These are phyloP conservation scores for Strix uralensis DNA, from an alignment of 2,113 vertebrate species.

Conservation along the genomic window DNA sequence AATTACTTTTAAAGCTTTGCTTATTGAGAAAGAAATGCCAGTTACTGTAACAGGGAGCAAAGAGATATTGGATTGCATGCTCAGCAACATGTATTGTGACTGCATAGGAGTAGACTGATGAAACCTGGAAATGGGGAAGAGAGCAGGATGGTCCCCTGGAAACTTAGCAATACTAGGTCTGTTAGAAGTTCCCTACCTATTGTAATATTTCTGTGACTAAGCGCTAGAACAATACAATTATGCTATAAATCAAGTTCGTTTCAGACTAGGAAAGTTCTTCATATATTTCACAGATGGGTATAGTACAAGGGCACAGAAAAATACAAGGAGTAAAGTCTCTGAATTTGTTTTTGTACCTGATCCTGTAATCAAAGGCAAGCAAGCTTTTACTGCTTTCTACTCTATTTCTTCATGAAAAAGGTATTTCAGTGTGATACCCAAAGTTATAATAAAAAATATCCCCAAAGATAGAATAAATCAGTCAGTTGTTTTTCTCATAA, in stretches of 20 bases:
- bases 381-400: not conserved
- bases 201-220: not conserved
- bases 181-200: not conserved
- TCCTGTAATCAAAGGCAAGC: not conserved
- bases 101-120: not conserved
- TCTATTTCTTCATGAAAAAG: not conserved
- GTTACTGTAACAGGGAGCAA: not conserved
- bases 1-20: not conserved
- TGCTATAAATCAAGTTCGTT: not conserved
- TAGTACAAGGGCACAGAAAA: not conserved
- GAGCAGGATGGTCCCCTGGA: not conserved
- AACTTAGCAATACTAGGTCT: not conserved
- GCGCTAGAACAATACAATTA: not conserved
- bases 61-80: not conserved
- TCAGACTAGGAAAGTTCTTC: not conserved
- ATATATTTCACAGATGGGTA: not conserved
- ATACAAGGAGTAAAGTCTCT: not conserved
- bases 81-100: fast-evolving
- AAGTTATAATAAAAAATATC: not conserved
- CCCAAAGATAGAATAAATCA: conserved; percentile 13
- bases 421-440: not conserved
- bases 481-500: not conserved
- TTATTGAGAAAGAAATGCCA: not conserved
- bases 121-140: not conserved
- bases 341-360: not conserved